Percentiles rank a stretch among this genome's conserved stretches.
These are phyloP conservation scores for Enteromius unitaeniatus DNA, from an alignment of 2,797 vertebrate genomes.

Conservation along the genomic window DNA sequence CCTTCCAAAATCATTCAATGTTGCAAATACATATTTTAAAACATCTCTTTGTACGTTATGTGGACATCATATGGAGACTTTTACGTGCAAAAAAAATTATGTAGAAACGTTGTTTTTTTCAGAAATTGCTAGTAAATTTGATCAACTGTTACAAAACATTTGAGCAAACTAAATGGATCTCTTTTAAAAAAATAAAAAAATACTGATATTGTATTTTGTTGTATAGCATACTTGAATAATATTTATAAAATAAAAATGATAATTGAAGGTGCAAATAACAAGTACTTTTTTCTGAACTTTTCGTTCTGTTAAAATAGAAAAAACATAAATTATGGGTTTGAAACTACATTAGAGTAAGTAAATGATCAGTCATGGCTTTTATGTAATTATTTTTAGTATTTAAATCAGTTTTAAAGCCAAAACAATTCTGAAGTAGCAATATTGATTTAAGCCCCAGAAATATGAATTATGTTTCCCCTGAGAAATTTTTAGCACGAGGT, in stretches of 20 bases:
- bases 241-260: no score
- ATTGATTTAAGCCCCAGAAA: conserved; percentile 25
- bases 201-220: not conserved
- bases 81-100: not conserved
- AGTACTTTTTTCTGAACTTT: not conserved
- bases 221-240: no score
- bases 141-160: not conserved
- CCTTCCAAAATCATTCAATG: not conserved
- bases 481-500: conserved; percentile 26
- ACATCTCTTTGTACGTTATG: not conserved
- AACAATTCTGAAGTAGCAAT: conserved; percentile 3
- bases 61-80: not conserved
- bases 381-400: conserved; percentile 6
- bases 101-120: not conserved
- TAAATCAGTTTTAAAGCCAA: not conserved
- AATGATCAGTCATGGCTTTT: not conserved
- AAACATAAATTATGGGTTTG: not conserved
- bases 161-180: not conserved
- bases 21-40: not conserved
- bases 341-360: not conserved
- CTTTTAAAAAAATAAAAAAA: not conserved
- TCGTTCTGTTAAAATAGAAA: not conserved
- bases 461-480: conserved; percentile 23
- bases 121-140: not conserved
- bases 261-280: not conserved